Percentiles rank a stretch among this genome's conserved stretches.
Conservation (phyloP, 2,888 invertebrate species). For the Chloromyia formosa region DNA sequence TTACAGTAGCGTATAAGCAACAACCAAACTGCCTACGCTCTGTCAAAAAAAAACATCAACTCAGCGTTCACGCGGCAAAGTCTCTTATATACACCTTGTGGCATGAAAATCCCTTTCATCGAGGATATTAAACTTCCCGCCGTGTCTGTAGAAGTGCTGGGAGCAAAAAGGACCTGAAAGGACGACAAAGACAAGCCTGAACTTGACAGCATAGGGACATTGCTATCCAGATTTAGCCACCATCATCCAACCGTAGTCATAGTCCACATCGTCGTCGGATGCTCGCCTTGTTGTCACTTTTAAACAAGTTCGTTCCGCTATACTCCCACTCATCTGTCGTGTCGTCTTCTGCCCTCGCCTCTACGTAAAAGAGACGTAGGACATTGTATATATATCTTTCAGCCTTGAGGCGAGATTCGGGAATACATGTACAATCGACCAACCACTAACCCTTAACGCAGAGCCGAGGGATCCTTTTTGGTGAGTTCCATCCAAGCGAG, state of each 20-base stretch:
- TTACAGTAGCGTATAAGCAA: background rate
- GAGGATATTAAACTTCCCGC: background rate
- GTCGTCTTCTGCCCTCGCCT: background rate
- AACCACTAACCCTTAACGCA: slow-evolving; percentile 12
- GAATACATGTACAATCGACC: background rate
- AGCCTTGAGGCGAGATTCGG: background rate
- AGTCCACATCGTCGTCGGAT: background rate
- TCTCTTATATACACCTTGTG: slow-evolving; percentile 18
- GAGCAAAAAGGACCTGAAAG: background rate
- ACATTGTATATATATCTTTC: background rate
- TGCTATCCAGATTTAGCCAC: background rate
- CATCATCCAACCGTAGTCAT: background rate
- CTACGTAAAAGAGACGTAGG: background rate
- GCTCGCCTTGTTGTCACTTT: slow-evolving; percentile 3
- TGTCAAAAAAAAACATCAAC: background rate
- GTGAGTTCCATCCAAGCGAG: background rate
- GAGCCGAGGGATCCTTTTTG: background rate
- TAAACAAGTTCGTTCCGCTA: background rate
- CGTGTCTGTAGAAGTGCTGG: background rate
- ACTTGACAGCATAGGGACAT: slow-evolving; percentile 3
- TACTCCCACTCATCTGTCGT: too few species aligned
- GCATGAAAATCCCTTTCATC: slow-evolving; percentile 1
- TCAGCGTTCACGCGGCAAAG: background rate
- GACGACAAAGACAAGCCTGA: slow-evolving; percentile 1
- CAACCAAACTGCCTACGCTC: too few species aligned